Conservation (phyloP, 2,113 vertebrate species). For the Colossoma macropomum region DNA sequence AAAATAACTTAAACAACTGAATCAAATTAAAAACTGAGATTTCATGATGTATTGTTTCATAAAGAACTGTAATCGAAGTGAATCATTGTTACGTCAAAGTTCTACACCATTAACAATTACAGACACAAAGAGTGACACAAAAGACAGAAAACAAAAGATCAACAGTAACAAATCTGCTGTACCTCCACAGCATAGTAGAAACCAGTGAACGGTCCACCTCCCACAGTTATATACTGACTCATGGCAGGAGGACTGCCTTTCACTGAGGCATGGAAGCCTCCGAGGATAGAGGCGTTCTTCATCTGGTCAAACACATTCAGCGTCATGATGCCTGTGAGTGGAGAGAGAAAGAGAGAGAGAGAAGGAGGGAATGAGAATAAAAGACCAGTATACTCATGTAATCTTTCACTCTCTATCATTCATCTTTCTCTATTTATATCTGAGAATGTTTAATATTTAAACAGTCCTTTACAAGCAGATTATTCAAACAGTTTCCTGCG, state of each 20-base stretch:
- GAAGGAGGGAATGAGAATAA: not conserved
- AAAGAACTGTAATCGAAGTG: too few species aligned
- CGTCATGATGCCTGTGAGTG: constrained; percentile 86
- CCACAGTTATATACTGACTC: constrained; percentile 96
- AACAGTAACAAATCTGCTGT: constrained; percentile 8
- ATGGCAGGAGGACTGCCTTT: constrained; percentile 96
- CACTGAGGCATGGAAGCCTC: constrained; percentile 92
- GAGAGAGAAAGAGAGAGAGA: not conserved
- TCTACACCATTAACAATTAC: not conserved
- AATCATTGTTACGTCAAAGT: not conserved
- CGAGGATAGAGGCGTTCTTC: constrained; percentile 97
- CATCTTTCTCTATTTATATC: not conserved
- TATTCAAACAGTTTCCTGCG: too few species aligned
- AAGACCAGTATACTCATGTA: too few species aligned
- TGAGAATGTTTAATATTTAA: too few species aligned
- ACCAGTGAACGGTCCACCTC: constrained; percentile 91
- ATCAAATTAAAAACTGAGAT: too few species aligned
- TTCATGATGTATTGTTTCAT: too few species aligned
- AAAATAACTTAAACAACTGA: too few species aligned
- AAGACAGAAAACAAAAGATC: not conserved
- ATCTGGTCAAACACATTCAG: constrained; percentile 97
- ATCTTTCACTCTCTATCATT: not conserved
- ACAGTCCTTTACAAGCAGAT: too few species aligned
- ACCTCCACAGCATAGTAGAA: constrained; percentile 99
- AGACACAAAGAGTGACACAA: not conserved